Conservation (phyloP, 2,888 invertebrate species). For the Thalpophila matura region DNA sequence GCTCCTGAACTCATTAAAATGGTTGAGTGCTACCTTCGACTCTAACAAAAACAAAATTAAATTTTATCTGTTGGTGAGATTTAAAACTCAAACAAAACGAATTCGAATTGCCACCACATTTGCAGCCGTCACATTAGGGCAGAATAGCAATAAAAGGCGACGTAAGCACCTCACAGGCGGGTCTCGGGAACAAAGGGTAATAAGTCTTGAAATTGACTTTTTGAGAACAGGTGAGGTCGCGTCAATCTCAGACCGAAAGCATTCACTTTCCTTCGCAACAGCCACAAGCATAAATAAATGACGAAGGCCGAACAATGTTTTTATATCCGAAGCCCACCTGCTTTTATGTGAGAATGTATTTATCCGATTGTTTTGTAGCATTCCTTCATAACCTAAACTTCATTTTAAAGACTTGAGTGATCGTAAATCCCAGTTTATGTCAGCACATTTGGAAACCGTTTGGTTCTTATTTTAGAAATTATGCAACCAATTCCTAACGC, state of each 20-base stretch:
- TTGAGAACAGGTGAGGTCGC: constrained; percentile 84
- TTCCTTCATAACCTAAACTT: constrained; percentile 85
- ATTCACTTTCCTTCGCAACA: constrained; percentile 81
- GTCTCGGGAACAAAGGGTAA: constrained; percentile 84
- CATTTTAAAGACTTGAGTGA: constrained; percentile 78
- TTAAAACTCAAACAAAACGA: constrained; percentile 64
- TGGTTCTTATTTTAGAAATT: constrained; percentile 80
- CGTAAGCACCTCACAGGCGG: constrained; percentile 75
- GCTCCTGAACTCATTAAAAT: constrained; percentile 31
- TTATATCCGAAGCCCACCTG: constrained; percentile 82
- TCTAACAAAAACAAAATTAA: constrained; percentile 32
- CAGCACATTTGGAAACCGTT: constrained; percentile 79
- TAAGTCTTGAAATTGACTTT: constrained; percentile 84
- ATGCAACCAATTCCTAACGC: constrained; percentile 70
- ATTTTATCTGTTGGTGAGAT: constrained; percentile 33
- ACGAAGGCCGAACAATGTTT: constrained; percentile 79
- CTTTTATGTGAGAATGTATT: constrained; percentile 79
- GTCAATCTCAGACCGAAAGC: constrained; percentile 75
- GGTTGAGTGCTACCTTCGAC: constrained; percentile 20
- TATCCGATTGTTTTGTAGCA: constrained; percentile 80
- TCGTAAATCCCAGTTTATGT: constrained; percentile 85
- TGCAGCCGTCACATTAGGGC: constrained; percentile 74
- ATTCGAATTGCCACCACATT: constrained; percentile 72
- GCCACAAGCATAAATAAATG: constrained; percentile 76
- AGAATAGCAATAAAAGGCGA: constrained; percentile 77